Base-by-base conservation (phyloP, 2,888 invertebrate species). In the Seladonia tumulorum region DNA sequence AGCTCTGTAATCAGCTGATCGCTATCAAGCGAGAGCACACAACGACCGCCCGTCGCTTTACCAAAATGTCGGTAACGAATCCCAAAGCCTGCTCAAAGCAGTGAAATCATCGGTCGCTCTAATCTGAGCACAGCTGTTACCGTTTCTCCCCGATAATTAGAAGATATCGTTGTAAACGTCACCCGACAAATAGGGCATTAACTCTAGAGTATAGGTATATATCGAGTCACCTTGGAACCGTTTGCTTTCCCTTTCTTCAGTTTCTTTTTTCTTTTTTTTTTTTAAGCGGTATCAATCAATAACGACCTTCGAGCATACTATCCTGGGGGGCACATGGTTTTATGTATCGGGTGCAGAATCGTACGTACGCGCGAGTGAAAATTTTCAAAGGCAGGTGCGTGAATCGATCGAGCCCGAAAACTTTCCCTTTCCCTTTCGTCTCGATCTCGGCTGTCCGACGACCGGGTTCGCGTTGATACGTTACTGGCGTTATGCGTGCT, bases 341-440 rank as follows among this genome's bases (percentile, higher is more conserved):
- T 53, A n/a, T 1, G 53, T 57, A 12, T 12, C n/a, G n/a, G 63
- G 63, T 3, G 63, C 5, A 63, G 63, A 63, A 18, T 63, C 0
- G 29, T 8, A 29, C 63, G 63, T 29, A 8, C 29, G 18, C 29
- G 25, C 14, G n/a, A 60, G 76, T 53, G 74, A 79, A 83, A 89
- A 90, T 88, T 90, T 90, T 90, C 82, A 72, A 79, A 81, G 80
- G 83, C 57, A 81, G 81, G 79, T 68, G 39, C 22, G 68, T 78
- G 82, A 83, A 90, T 90, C 89, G 90, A 90, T 89, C 83, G 88
- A 90, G 87, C 87, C 47, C 68, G 39, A 71, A 80, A 87, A 83
- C 83, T 45, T 89, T 84, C 88, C 85, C 80, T 76, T 79, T 71
- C 79, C 80, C 83, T 63, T 63, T 63, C 60, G 73, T 75, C 25